Evolutionary conservation across 2,888 invertebrate species (phyloP).

Genomic region (Trichogramma evanescens): DNA sequence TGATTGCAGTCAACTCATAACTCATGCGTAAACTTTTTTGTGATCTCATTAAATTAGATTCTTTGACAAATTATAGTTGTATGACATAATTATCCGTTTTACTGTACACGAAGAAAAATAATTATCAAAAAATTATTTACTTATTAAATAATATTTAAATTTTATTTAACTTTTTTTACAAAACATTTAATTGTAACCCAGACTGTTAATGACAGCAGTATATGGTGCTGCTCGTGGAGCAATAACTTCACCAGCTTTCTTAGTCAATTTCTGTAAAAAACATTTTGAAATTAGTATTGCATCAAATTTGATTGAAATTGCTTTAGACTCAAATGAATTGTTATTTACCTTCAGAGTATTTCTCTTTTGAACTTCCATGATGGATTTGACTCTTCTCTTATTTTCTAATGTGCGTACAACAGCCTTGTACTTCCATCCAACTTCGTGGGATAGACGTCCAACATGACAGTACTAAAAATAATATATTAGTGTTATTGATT

Average conservation of each 20-base stretch:
- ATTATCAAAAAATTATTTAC: no score
- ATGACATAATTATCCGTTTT: no score
- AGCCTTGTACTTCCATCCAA: slow-evolving; percentile 98
- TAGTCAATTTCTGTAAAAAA: slow-evolving; percentile 72
- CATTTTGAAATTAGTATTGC: not conserved
- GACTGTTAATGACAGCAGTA: slow-evolving; percentile 80
- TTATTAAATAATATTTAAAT: slow-evolving; percentile 27
- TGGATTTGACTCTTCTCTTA: slow-evolving; percentile 85
- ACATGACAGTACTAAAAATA: slow-evolving; percentile 81
- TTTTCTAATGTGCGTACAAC: slow-evolving; percentile 93
- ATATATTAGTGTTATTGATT: slow-evolving; percentile 14
- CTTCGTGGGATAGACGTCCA: slow-evolving; percentile 94
- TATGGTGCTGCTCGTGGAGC: slow-evolving; percentile 74
- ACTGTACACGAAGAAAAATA: no score
- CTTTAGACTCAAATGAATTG: not conserved
- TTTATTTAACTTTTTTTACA: slow-evolving; percentile 41
- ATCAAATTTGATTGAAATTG: no score
- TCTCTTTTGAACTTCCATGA: slow-evolving; percentile 68
- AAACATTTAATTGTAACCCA: slow-evolving; percentile 67
- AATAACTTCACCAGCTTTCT: slow-evolving; percentile 75
- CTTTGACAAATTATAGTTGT: no score
- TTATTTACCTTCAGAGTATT: slow-evolving; percentile 65
- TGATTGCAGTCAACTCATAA: no score
- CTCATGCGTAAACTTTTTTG: no score
- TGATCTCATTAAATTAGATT: no score